A percentile compares a stretch with the other conserved stretches of the same genome.
Conservation (phyloP, 2,888 invertebrate genomes). For the Unio pictorum region DNA sequence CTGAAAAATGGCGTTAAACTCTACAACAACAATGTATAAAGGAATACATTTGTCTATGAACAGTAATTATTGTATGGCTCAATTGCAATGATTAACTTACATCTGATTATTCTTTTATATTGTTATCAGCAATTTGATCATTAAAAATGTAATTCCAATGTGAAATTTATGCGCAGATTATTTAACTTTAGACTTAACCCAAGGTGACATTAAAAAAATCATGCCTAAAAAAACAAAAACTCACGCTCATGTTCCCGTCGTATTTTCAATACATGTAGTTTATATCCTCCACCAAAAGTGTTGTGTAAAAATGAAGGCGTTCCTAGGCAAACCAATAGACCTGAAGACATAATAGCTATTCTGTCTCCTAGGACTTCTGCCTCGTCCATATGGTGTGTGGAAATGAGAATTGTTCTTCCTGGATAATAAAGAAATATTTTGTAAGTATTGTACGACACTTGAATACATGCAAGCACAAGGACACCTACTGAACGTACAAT, state of each 20-base stretch:
- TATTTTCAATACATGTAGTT: constrained; percentile 64
- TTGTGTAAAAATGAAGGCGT: constrained; percentile 87
- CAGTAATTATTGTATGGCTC: too few species aligned
- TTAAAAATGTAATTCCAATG: too few species aligned
- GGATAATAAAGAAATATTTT: constrained; percentile 2
- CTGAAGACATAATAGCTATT: constrained; percentile 81
- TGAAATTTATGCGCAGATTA: too few species aligned
- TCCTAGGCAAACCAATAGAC: constrained; percentile 81
- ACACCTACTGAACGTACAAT: too few species aligned
- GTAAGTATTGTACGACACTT: neutral
- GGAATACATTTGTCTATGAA: too few species aligned
- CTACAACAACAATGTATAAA: too few species aligned
- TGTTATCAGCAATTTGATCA: too few species aligned
- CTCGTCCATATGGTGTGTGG: constrained; percentile 91
- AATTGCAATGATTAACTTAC: too few species aligned
- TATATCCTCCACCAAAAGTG: constrained; percentile 72
- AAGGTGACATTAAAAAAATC: constrained; percentile 17
- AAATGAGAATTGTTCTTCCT: constrained; percentile 85
- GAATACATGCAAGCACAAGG: too few species aligned
- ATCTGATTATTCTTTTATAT: too few species aligned
- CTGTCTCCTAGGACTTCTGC: constrained; percentile 89
- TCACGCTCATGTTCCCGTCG: constrained; percentile 7
- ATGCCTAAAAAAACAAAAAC: neutral
- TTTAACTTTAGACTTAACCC: too few species aligned
- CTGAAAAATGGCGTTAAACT: too few species aligned